Evolutionary conservation across 35 echinoderm and acorn worm genomes (phyloP).

Genomic region (Hemicentrotus pulcherrimus): DNA sequence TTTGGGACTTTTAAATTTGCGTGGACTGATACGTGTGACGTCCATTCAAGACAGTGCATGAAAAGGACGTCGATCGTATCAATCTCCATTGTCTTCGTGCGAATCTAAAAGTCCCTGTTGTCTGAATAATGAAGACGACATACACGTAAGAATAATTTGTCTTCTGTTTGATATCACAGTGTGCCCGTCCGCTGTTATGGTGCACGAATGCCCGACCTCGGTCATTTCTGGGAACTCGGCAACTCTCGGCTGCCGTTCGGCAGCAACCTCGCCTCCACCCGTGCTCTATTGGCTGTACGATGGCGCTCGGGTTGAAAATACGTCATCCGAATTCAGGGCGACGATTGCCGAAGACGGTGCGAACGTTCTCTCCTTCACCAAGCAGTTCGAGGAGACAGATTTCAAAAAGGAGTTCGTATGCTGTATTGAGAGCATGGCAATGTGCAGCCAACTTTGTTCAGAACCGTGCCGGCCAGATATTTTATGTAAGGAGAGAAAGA

Average conservation of each 20-base stretch:
- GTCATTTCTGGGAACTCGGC: constrained; percentile 15
- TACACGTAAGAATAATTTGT: not conserved
- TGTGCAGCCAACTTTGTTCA: constrained; percentile 29
- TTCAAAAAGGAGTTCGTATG: constrained; percentile 30
- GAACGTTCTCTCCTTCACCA: not conserved
- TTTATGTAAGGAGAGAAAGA: not conserved
- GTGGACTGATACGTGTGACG: too few species aligned
- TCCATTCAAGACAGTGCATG: too few species aligned
- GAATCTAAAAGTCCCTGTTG: too few species aligned
- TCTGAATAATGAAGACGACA: not conserved
- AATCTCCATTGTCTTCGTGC: too few species aligned
- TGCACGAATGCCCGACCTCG: constrained; percentile 36
- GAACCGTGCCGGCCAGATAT: constrained; percentile 26
- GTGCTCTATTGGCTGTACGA: constrained; percentile 27
- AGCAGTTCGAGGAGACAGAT: not conserved
- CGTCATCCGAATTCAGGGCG: not conserved
- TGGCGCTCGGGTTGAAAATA: not conserved
- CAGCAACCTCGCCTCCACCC: constrained; percentile 34
- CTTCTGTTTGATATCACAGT: not conserved
- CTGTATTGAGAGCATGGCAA: constrained; percentile 29
- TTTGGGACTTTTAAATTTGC: too few species aligned
- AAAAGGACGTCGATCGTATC: too few species aligned
- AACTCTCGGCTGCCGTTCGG: constrained; percentile 46
- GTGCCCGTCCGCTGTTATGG: constrained; percentile 21
- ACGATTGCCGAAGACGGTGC: not conserved